These are phyloP conservation scores for Megaceryle alcyon DNA, from an alignment of 2,797 vertebrate species.

Conservation along the genomic window DNA sequence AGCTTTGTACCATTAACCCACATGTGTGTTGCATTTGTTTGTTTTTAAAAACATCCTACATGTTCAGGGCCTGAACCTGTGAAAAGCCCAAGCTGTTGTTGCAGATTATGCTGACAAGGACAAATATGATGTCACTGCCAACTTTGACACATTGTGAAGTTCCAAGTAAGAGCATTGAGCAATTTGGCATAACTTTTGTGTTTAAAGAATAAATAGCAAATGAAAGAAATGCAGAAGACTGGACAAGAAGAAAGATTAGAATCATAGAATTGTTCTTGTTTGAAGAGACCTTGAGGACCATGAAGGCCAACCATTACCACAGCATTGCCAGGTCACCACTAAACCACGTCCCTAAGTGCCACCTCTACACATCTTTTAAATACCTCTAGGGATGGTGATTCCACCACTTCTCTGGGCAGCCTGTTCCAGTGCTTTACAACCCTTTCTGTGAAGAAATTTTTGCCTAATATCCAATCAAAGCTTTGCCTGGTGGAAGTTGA, in stretches of 20 bases:
- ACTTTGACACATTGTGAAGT: background rate
- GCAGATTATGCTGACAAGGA: background rate
- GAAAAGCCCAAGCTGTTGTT: background rate
- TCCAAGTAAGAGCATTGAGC: conserved; percentile 8
- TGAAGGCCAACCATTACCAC: background rate
- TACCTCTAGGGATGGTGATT: background rate
- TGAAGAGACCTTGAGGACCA: background rate
- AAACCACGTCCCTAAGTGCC: background rate
- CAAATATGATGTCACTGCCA: background rate
- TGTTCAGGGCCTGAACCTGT: background rate
- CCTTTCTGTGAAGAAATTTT: background rate
- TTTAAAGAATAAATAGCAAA: conserved; percentile 16
- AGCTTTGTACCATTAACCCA: background rate
- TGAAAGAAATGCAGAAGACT: background rate
- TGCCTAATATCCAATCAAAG: background rate
- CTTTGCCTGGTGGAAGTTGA: background rate
- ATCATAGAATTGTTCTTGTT: background rate
- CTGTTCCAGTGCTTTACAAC: no score
- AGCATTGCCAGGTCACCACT: background rate
- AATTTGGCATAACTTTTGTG: background rate
- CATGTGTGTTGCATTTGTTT: background rate
- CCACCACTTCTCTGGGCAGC: no score
- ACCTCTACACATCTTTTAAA: background rate
- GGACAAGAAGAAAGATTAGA: background rate
- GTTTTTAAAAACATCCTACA: background rate